Base-by-base conservation (phyloP, 2,888 invertebrate species). In the Elegia similella region DNA sequence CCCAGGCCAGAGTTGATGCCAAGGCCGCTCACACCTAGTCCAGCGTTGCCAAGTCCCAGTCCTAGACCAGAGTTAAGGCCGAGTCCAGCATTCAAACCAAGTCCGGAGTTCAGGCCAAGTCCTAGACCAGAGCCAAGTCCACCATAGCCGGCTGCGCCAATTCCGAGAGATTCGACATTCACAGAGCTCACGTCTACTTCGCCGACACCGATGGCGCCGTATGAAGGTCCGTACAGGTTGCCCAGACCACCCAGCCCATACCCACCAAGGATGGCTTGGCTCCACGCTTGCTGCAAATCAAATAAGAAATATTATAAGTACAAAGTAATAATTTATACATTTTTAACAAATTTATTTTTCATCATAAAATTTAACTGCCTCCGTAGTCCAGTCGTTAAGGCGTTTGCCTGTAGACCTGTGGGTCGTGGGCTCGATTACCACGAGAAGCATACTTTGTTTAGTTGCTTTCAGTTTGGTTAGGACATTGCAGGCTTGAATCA, bases 221-320 rank as follows among this genome's bases (percentile, higher is more conserved):
- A 34, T 10, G 52, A 42, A 16, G 54, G 44, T 23, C 46, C 46
- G 12, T 46, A 46, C 46, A 16, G 7, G 23, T 16, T 46, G 23
- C 54, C 54, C 13, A 54, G 43, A 53, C 54, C 46, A 23, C 43
- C 43, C 13, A 43, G 15, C 23, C 53, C 50, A 34, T 50, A 50
- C 12, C 34, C 34, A 16, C 34, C 16, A 34, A 50, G 34, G 12
- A 55, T 7, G 32, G 44, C 44, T 30, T 55, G 54, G 15, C 54
- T 46, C 30, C 13, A 46, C 0, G 46, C 54, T 55, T 55, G 54
- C 54, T 55, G 52, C 6, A 46, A 43, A 46, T 12, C 1, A 46
- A 34, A 55, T 1, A 32, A 30, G 23, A 17, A 42, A 52, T 13
- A 13, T 30, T n/a, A 6, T 17, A 8, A 17, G 23, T 23, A 23